These are phyloP conservation scores for Melanostoma scalare DNA, from an alignment of 2,888 invertebrate genomes.

Conservation along the genomic window DNA sequence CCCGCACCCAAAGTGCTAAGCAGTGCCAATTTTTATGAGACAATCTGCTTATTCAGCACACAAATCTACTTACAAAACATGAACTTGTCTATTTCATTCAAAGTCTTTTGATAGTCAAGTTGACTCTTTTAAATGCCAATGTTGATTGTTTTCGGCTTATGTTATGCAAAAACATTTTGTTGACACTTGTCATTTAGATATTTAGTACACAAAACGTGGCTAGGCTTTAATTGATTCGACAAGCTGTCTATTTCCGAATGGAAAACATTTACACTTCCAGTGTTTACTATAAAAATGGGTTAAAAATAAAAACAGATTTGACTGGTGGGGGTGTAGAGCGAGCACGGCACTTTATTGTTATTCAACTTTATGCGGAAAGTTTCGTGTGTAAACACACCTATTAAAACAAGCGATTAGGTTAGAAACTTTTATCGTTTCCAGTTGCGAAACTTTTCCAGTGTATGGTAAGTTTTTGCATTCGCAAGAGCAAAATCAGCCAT, in stretches of 20 bases:
- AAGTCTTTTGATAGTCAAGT: slow-evolving; percentile 8
- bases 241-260: not conserved
- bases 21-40: slow-evolving; percentile 12
- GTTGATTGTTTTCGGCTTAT: not conserved
- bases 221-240: not conserved
- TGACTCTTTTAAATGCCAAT: not conserved
- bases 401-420: slow-evolving; percentile 6
- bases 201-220: not conserved
- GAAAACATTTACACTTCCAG: not conserved
- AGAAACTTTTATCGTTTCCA: not conserved
- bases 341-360: not conserved
- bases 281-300: not conserved
- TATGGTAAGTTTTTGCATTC: no score
- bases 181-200: not conserved
- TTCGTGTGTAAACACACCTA: slow-evolving; percentile 10
- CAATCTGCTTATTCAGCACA: not conserved
- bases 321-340: not conserved
- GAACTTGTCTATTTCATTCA: not conserved
- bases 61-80: not conserved
- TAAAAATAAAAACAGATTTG: not conserved
- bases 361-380: slow-evolving; percentile 23
- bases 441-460: no score
- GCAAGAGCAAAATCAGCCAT: no score
- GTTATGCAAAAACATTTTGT: not conserved
- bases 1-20: not conserved